phyloP scores from a whole-genome alignment of 2,113 vertebrate species.

The Physeter macrocephalus region DNA sequence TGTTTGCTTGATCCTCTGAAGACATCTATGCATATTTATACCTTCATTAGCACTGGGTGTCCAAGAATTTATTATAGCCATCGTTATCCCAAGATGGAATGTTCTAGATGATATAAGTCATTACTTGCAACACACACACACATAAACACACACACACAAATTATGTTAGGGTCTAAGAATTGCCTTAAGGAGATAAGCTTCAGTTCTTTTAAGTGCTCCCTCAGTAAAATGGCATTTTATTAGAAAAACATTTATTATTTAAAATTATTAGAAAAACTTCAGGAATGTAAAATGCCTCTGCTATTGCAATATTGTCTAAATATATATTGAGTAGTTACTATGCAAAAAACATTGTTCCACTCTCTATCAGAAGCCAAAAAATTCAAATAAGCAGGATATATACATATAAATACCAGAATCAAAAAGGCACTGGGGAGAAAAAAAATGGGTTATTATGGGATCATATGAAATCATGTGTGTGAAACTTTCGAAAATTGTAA shows the following conservation, averaged over 20 bases:
- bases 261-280: constrained; percentile 8
- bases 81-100: background rate
- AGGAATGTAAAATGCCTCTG: background rate
- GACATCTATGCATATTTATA: background rate
- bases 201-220: background rate
- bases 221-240: background rate
- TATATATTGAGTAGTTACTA: background rate
- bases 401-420: background rate
- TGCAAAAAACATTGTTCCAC: background rate
- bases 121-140: background rate
- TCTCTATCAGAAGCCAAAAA: background rate
- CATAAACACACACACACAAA: background rate
- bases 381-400: background rate
- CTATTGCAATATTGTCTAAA: background rate
- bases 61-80: background rate
- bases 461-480: background rate
- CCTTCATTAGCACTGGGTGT: background rate
- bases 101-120: background rate
- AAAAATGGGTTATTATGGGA: background rate
- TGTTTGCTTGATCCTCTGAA: background rate
- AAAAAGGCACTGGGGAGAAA: background rate
- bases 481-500: background rate
- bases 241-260: background rate
- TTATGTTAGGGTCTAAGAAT: background rate
- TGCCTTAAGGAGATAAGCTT: background rate